These are phyloP conservation scores for Rhabdomys dilectus DNA, from an alignment of 2,113 vertebrate species.

Conservation along the genomic window DNA sequence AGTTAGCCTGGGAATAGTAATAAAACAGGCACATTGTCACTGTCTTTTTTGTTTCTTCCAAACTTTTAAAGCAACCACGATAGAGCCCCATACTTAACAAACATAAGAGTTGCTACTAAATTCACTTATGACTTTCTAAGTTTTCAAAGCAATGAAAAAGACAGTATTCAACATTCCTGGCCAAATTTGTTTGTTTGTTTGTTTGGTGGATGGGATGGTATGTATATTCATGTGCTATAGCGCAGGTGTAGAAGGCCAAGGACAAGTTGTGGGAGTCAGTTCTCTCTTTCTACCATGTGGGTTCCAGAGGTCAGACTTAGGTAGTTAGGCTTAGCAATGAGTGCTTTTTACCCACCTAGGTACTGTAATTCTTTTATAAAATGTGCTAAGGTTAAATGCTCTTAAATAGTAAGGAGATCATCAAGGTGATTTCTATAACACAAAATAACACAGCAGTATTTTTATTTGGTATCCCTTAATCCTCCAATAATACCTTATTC, in stretches of 20 bases:
- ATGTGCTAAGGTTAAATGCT: slow-evolving; percentile 42
- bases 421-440: slow-evolving; percentile 61
- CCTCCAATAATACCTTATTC: background rate
- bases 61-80: background rate
- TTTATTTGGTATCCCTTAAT: background rate
- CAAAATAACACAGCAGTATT: background rate
- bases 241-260: background rate
- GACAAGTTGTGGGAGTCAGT: background rate
- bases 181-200: no score
- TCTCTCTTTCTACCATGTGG: background rate
- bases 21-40: background rate
- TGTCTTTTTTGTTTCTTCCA: background rate
- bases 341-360: background rate
- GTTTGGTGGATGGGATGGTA: no score
- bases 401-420: slow-evolving; percentile 27
- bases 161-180: background rate
- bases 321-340: no score
- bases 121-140: background rate
- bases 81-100: background rate
- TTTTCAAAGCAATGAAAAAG: background rate
- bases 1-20: background rate
- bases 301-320: background rate
- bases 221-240: no score
- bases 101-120: background rate
- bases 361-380: background rate